Base-by-base conservation (phyloP, 2,113 vertebrate species). In the Pygoscelis antarcticus region DNA sequence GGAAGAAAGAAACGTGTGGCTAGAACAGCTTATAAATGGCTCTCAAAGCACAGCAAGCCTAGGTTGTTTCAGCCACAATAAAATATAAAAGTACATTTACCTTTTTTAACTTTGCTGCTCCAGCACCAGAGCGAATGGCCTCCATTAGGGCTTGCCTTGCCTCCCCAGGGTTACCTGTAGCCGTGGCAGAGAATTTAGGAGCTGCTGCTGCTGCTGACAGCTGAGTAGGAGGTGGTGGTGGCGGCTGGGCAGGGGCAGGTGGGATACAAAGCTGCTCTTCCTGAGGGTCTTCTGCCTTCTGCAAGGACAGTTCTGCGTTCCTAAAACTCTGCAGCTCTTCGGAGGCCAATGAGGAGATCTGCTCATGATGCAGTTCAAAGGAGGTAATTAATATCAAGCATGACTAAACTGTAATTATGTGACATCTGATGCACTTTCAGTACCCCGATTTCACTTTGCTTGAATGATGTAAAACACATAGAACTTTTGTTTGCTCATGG, bases 41-140 rank as follows among this genome's bases (percentile, higher is more conserved):
- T 81, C 66, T 68, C 40, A 62, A 83, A 75, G 62, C 29, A 64
- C 8, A 83, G 49, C 30, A 89, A 61, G 14, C 14, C 6, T 7
- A 46, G 8, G 17, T 49, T 47, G 30, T 42, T 83, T 89, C 42
- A 46, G 13, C 10, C 46, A 38, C 26, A 27, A n/a, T 34, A 80
- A 68, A 77, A 86, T 8, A 75, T 3, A n/a, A 18, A 57, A 66
- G 38, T 12, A 46, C 7, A 7, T 25, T 94, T 98, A 99, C 99
- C 99, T 99, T 99, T 97, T 98, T 99, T 62, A 99, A 96, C 51
- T 97, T 98, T 20, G 99, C 98, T 9, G 99, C 99, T n/a, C 99
- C 99, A 11, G 98, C 97, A 80, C 99, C 99, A 4, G 99, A 99
- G 78, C 99, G 99, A 90, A 99, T 99, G 42, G 99, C 99, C 32